Evolutionary conservation across 2,797 vertebrate genomes (phyloP).

Genomic region (Protosalanx chinensis): DNA sequence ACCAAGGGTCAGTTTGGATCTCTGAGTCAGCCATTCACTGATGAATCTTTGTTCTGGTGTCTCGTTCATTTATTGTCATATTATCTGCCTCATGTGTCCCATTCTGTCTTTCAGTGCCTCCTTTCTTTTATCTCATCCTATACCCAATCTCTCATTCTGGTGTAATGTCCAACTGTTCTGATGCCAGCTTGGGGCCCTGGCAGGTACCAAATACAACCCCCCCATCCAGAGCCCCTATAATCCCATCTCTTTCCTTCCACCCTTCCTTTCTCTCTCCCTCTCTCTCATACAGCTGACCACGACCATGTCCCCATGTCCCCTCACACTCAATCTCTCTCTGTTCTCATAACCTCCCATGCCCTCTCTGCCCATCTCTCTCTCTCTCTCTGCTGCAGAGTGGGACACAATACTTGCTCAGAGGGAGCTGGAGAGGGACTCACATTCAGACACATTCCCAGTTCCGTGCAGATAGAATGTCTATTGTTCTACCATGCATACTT

Average conservation of each 20-base stretch:
- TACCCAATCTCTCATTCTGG: conserved; percentile 14
- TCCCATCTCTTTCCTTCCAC: background rate
- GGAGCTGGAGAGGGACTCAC: conserved; percentile 59
- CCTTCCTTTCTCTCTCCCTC: background rate
- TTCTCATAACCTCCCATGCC: conserved; percentile 5
- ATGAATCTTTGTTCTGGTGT: conserved; percentile 9
- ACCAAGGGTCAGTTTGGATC: background rate
- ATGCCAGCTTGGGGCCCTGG: background rate
- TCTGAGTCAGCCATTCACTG: conserved; percentile 14
- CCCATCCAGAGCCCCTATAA: background rate
- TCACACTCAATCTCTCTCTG: conserved; percentile 16
- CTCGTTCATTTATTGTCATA: conserved; percentile 41
- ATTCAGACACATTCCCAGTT: conserved; percentile 77
- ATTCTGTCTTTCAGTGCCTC: background rate
- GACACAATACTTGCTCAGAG: conserved; percentile 69
- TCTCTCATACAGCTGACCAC: background rate
- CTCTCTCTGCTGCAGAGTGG: conserved; percentile 18
- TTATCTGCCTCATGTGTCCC: conserved; percentile 19
- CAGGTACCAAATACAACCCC: background rate
- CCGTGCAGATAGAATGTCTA: conserved; percentile 66
- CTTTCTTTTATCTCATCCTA: background rate
- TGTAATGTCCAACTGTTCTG: background rate
- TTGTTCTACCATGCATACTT: conserved; percentile 69
- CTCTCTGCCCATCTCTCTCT: background rate
- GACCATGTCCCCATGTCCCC: conserved; percentile 41